Conservation (phyloP, 1,140 invertebrate genomes). For the Gyrodactylus bullatarudis region DNA sequence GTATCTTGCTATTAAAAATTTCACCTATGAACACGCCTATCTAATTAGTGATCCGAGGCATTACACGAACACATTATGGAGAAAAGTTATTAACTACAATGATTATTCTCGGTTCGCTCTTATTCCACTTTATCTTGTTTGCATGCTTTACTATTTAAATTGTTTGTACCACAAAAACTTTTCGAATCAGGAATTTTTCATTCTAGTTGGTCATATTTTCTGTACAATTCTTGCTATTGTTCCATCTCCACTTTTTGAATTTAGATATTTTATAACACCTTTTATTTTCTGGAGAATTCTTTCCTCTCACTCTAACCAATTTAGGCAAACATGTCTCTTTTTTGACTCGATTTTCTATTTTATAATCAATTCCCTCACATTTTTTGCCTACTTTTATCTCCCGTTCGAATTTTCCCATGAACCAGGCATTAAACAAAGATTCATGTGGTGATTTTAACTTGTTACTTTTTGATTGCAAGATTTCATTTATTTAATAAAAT, state of each 20-base stretch:
- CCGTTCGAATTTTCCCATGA: neutral
- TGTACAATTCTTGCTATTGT: neutral
- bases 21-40: neutral
- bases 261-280: neutral
- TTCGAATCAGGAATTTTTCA: neutral
- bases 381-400: neutral
- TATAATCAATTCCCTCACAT: neutral
- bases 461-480: neutral
- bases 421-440: neutral
- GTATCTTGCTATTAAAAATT: neutral
- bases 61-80: neutral
- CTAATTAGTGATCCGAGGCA: neutral
- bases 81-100: neutral
- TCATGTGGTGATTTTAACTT: neutral
- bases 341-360: neutral
- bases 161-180: neutral
- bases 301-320: neutral
- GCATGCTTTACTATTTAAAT: neutral
- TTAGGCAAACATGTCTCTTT: neutral
- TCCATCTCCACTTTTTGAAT: neutral
- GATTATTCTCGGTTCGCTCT: neutral
- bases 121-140: neutral
- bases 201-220: neutral
- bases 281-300: slow-evolving; percentile 1
- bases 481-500: neutral